Base-by-base conservation (phyloP, 2,113 vertebrate genomes). In the Aspidoscelis tigris region DNA sequence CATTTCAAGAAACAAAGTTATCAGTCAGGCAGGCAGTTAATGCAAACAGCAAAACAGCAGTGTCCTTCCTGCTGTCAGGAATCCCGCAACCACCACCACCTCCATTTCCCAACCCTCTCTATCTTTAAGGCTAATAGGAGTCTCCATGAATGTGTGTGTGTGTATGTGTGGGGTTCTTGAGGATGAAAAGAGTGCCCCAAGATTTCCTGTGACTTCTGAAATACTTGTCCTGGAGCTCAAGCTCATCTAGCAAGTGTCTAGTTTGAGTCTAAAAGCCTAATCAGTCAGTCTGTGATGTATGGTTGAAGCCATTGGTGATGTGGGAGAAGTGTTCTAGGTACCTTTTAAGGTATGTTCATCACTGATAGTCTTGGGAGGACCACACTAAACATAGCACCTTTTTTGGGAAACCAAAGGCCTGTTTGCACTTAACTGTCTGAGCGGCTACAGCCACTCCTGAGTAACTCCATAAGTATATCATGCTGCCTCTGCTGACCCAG, bases 1-100 rank as follows among this genome's bases (percentile, higher is more conserved):
- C 69, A 76, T 78, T 87, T 61, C 22, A 75, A 0, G 0, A 81
- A 81, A 61, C 50, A 18, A 89, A 87, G 75, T 87, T 85, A 88
- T 87, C 61, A 66, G 86, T 84, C n/a, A 0, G 53, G 1, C 22
- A 16, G 65, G 80, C 71, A 69, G 72, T 0, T 0, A 39, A 0
- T 21, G 69, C 41, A 81, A 72, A 66, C 0, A 2, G 79, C 69
- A 78, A 77, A 50, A 73, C 70, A 61, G 0, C 8, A 83, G 80
- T 76, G 78, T 69, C 26, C 3, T 73, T 50, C 72, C 80, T 85
- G 55, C 53, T 44, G 64, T 9, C n/a, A 11, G 72, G 71, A 43
- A 44, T 65, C 22, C 24, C 8, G 2, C 47, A 50, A 50, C 47
- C 8, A 50, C 8, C 47, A 50, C 47, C 47, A 50, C 47, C 20